Base-by-base conservation (phyloP, 2,113 vertebrate species). In the Tychaedon coryphoeus region DNA sequence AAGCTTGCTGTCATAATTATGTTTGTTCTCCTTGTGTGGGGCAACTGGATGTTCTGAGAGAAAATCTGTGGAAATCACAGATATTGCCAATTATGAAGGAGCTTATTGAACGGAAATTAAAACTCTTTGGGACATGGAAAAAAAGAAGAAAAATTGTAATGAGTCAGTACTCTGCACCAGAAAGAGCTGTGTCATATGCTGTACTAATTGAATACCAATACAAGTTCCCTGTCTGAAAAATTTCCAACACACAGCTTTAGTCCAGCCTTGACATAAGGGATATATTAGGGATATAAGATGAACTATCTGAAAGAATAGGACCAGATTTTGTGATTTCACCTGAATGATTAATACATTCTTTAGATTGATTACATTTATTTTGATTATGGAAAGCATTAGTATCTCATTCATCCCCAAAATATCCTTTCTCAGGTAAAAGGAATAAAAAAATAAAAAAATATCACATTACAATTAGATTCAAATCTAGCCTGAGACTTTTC, bases 301-400 rank as follows among this genome's bases (percentile, higher is more conserved):
- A 29, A 43, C 3, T 0, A 0, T n/a, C 8, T 74, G 20, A 54
- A 77, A 82, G 51, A 70, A 34, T 29, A 69, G 26, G 16, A 50
- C 5, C 19, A 69, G 8, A 42, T 70, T 80, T 54, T 70, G 6
- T 50, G 13, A 57, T 88, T 76, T 60, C 3, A 5, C 40, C 47
- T 58, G 42, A 47, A 66, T 36, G 10, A 84, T 14, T 36, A 18
- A n/a, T 40, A 25, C 5, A 19, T 40, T 48, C 36, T 45, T 51
- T 20, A 48, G 26, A 61, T 40, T 47, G 16, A 51, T 51, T 14
- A 19, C 10, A 38, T 66, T 76, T 61, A 4, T 65, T 28, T 65
- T 76, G 13, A 54, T 48, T 86, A 38, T 0, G 1, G 33, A 69
- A 65, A 81, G 20, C 10, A 13, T 57, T 53, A 61, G 5, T 62